Conservation (phyloP, 2,888 invertebrate genomes). For the Cepaea hortensis region DNA sequence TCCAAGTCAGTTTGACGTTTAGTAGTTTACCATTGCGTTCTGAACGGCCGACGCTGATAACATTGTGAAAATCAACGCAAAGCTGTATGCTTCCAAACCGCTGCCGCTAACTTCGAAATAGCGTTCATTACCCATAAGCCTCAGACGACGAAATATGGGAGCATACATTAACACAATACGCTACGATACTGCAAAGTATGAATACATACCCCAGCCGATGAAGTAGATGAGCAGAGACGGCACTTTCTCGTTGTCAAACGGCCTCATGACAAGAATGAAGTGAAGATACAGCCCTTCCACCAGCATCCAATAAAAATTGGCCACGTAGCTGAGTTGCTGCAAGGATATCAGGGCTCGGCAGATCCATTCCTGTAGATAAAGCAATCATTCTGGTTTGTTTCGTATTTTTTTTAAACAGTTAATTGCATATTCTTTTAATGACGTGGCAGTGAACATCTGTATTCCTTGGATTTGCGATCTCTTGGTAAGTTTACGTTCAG, state of each 20-base stretch:
- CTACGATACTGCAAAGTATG: background rate
- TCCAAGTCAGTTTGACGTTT: too few species aligned
- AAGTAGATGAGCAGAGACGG: conserved; percentile 79
- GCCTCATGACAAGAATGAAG: conserved; percentile 52
- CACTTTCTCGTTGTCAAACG: conserved; percentile 79
- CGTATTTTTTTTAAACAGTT: background rate
- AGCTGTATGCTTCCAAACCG: too few species aligned
- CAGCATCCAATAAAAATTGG: conserved; percentile 81
- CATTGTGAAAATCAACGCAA: too few species aligned
- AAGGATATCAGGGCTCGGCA: conserved; percentile 78
- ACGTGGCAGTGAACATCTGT: too few species aligned
- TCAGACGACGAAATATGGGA: too few species aligned
- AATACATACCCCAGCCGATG: conserved; percentile 80
- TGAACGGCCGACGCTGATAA: too few species aligned
- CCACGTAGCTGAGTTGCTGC: conserved; percentile 78
- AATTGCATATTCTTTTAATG: background rate
- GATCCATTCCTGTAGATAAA: conserved; percentile 78
- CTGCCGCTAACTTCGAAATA: too few species aligned
- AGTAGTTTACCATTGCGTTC: too few species aligned
- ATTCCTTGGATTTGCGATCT: too few species aligned
- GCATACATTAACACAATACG: too few species aligned
- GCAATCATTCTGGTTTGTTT: background rate
- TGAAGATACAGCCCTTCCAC: conserved; percentile 79
- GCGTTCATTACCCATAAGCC: too few species aligned
- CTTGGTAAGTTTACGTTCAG: too few species aligned